Conservation (phyloP, 2,888 invertebrate genomes). For the Cistogaster globosa region DNA sequence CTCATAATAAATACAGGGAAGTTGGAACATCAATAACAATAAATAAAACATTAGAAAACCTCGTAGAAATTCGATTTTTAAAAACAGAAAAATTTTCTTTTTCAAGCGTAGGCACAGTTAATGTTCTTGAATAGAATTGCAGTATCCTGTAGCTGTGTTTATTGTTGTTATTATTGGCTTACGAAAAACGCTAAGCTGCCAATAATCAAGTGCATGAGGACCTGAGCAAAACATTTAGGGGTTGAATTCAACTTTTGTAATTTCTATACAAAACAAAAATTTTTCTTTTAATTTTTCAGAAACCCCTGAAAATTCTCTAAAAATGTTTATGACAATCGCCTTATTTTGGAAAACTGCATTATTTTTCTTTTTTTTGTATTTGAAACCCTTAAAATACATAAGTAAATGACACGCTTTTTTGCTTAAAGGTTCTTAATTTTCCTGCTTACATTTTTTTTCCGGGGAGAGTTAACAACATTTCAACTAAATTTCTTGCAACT, state of each 20-base stretch:
- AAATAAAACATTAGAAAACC: conserved; percentile 46
- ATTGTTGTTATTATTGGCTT: background rate
- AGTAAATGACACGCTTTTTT: conserved; percentile 16
- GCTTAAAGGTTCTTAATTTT: conserved; percentile 9
- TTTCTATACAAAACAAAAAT: conserved; percentile 9
- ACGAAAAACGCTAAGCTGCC: conserved; percentile 77
- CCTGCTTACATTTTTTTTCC: conserved; percentile 16
- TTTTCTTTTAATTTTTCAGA: conserved; percentile 7
- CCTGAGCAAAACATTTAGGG: conserved; percentile 2
- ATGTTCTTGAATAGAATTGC: background rate
- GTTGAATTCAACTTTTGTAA: background rate
- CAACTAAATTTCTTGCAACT: conserved; percentile 30
- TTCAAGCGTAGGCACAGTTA: conserved; percentile 2
- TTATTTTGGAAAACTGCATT: conserved; percentile 71
- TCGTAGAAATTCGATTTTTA: conserved; percentile 23
- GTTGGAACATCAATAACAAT: conserved; percentile 27
- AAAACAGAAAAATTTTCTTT: conserved; percentile 47
- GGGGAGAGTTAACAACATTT: conserved; percentile 36
- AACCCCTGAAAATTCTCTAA: conserved; percentile 18
- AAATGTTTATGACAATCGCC: conserved; percentile 63
- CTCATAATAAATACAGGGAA: background rate
- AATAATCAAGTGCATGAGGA: conserved; percentile 74
- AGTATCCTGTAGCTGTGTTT: conserved; percentile 2
- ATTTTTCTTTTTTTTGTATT: conserved; percentile 4
- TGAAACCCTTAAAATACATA: conserved; percentile 43